Evolutionary conservation across 2,113 vertebrate genomes (phyloP).

Genomic region (Rhinogobius similis): DNA sequence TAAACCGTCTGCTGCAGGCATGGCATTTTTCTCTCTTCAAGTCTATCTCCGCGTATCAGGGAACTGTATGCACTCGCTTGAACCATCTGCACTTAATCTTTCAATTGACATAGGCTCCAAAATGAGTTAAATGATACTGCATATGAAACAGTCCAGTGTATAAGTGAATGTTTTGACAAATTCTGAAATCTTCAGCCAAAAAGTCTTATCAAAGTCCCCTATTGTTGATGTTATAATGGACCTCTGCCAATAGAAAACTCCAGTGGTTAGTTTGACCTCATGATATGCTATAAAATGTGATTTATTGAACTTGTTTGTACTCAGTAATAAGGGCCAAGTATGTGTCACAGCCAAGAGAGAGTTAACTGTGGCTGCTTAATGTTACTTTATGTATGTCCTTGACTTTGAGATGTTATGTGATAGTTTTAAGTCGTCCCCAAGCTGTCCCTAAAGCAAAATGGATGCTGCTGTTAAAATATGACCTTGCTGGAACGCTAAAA

Average conservation of each 20-base stretch:
- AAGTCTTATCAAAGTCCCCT: background rate
- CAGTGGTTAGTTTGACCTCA: background rate
- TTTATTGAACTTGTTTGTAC: background rate
- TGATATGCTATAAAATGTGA: background rate
- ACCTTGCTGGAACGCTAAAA: background rate
- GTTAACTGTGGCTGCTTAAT: background rate
- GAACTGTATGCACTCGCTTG: background rate
- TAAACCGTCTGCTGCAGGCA: background rate
- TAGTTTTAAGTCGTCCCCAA: too few relatives aligned
- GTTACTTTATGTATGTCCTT: background rate
- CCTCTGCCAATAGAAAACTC: background rate
- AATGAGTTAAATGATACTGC: background rate
- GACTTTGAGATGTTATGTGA: background rate
- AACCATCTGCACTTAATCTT: background rate
- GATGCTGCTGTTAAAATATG: background rate
- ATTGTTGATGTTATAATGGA: constrained; percentile 3
- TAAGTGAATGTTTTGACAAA: constrained; percentile 1
- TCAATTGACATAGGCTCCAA: background rate
- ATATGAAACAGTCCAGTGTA: background rate
- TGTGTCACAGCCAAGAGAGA: background rate
- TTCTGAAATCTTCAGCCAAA: background rate
- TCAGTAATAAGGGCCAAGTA: background rate
- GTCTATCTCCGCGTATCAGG: background rate
- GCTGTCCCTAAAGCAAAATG: background rate
- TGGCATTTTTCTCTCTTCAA: background rate